Evolutionary conservation across 2,113 vertebrate genomes (phyloP), one percentile per base, ranked within the genome.

Genomic region (Lucifuga dentata): DNA sequence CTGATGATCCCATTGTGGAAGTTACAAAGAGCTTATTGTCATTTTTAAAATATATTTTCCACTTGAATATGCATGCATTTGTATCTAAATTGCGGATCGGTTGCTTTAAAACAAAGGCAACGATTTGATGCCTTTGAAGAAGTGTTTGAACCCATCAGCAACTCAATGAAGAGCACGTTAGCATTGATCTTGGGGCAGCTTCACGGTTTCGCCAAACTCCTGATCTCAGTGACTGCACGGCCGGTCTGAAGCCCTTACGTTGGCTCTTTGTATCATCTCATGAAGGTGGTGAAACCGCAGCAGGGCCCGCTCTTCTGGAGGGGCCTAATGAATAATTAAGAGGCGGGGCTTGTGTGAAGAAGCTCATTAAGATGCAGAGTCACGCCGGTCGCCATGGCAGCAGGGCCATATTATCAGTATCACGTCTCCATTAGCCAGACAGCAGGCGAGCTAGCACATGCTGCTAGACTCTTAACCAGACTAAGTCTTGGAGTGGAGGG

Each of bases 281-380:
- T 60, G 9, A 41, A 76, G 62, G 70, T 76, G 66, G 56, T 17
- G 32, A 45, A 53, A 65, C 53, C 21, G 61, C 53, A 51, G 59
- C 61, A 3, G n/a, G 17, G 53, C 33, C 32, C 7, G 24, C 63
- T 85, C 23, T 67, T 81, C 67, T 72, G 32, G 50, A 76, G 68
- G n/a, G 65, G 69, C 44, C 39, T 65, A 44, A 84, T 90, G 63
- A 91, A 89, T 91, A 80, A 91, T 88, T 89, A 79, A 91, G 76
- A 82, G 69, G 84, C 21, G 68, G 62, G 46, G 64, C 68, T 70
- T 67, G 63, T 83, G 73, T 76, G 81, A 84, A 79, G 74, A 44
- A 88, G 80, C 20, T 57, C 60, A 85, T 90, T 90, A 88, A 89
- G 86, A 89, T 91, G 86, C 90, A 83, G 48, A 76, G 76, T 81